Base-by-base conservation (phyloP, 2,113 vertebrate genomes). In the Podarcis muralis region DNA sequence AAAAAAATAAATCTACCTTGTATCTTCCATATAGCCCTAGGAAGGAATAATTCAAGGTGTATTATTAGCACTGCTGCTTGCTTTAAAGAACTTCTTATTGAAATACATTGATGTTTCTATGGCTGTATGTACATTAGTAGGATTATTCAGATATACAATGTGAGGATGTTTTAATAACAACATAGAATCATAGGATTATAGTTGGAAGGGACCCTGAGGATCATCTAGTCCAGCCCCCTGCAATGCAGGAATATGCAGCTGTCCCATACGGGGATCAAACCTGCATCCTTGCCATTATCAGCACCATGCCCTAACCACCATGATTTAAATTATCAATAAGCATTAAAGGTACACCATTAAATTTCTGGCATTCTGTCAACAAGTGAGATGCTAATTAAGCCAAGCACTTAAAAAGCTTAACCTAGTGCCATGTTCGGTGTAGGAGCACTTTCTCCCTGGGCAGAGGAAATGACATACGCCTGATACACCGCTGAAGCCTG, bases 11-110 rank as follows among this genome's bases (percentile, higher is more conserved):
- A 30, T 35, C 18, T 59, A 35, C 20, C 5, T 30, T 7, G 2
- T 74, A n/a, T 35, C 20, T 16, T 57, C n/a, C 23, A 62, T 37
- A 76, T 25, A 43, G 7, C 71, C 22, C n/a, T 43, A 62, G 37
- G 16, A 66, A 84, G 89, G 57, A 13, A 62, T 59, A 71, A 43
- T 40, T 27, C 78, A 90, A 88, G 66, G 22, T 88, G 86, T 91
- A 90, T 79, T 15, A 88, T 79, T 15, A 88, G 7, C 35, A 57
- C 32, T 59, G 23, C 16, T 72, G 48, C 57, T 85, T 59, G 25
- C 40, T 11, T 69, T 18, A 62, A n/a, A 80, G 65, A 53, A 1
- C 5, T 62, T 76, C 53, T 35, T 59, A 37, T 37, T 75, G 22
- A 75, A 85, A 53, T 57, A 57, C 48, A 27, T 12, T 20, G 20